phyloP scores from a whole-genome alignment of 2,888 invertebrate genomes.

The Pasiphila rectangulata region DNA sequence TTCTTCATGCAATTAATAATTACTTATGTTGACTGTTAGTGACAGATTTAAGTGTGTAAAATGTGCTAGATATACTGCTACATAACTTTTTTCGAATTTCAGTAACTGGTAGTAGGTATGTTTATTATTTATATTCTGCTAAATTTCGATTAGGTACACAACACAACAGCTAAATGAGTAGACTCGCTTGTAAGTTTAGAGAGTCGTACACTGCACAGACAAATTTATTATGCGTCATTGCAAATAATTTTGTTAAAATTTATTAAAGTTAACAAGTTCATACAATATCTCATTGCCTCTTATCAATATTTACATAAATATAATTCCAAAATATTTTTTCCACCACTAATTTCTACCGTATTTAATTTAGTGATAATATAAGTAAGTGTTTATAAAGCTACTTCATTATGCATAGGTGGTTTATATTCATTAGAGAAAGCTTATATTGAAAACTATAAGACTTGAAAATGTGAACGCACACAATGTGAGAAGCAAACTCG shows the following conservation, averaged over 20 bases:
- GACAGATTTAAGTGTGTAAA: constrained; percentile 11
- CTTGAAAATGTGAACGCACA: constrained; percentile 16
- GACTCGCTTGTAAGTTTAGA: too few relatives aligned
- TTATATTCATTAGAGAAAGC: constrained; percentile 12
- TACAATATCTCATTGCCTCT: constrained; percentile 53
- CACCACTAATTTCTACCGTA: constrained; percentile 44
- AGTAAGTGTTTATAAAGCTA: constrained; percentile 31
- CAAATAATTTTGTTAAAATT: constrained; percentile 56
- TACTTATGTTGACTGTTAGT: constrained; percentile 17
- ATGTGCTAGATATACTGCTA: neutral
- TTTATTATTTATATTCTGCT: neutral
- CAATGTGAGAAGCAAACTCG: constrained; percentile 23
- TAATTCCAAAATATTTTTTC: constrained; percentile 65
- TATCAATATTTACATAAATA: constrained; percentile 65
- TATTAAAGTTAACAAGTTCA: constrained; percentile 65
- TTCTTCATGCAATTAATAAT: constrained; percentile 20
- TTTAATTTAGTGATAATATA: constrained; percentile 29
- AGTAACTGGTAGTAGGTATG: neutral
- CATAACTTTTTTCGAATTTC: neutral
- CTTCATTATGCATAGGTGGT: constrained; percentile 29
- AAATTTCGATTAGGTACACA: constrained; percentile 8
- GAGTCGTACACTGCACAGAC: constrained; percentile 28
- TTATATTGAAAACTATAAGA: constrained; percentile 8
- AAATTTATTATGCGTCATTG: constrained; percentile 34
- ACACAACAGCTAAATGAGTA: constrained; percentile 20